Conservation (phyloP, 2,888 invertebrate genomes). For the Amphipyra berbera region DNA sequence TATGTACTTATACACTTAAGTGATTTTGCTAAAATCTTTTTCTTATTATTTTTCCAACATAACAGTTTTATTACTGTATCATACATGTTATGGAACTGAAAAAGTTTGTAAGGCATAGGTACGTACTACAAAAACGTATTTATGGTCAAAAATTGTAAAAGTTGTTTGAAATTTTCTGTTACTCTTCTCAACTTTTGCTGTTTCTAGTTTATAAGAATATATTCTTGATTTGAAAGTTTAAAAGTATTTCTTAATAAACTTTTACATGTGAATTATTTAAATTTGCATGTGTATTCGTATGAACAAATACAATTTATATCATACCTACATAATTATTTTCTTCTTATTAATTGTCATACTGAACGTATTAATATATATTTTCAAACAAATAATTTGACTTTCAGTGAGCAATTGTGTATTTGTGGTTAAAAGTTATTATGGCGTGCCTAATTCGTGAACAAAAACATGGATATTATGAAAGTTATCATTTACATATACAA, state of each 20-base stretch:
- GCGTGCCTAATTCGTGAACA: neutral
- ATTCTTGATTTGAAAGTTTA: neutral
- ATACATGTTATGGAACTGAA: no score
- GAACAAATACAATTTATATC: neutral
- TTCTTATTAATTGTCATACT: neutral
- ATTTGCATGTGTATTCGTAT: neutral
- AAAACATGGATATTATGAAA: neutral
- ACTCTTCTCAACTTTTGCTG: no score
- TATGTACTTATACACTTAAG: slow-evolving; percentile 5
- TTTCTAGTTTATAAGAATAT: neutral
- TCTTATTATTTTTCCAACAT: slow-evolving; percentile 2
- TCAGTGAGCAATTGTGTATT: neutral
- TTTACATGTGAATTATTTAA: neutral
- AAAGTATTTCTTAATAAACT: neutral
- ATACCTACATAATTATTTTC: neutral
- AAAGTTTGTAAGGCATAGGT: no score
- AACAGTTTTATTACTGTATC: neutral
- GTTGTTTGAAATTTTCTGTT: neutral
- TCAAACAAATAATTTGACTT: slow-evolving; percentile 1
- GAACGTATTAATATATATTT: neutral
- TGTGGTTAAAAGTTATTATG: neutral
- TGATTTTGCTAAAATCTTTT: slow-evolving; percentile 9
- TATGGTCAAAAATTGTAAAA: neutral
- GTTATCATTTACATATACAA: neutral
- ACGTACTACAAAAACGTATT: no score